phyloP scores from a whole-genome alignment of 2,888 invertebrate species.

The Lasioglossum zephyrum region DNA sequence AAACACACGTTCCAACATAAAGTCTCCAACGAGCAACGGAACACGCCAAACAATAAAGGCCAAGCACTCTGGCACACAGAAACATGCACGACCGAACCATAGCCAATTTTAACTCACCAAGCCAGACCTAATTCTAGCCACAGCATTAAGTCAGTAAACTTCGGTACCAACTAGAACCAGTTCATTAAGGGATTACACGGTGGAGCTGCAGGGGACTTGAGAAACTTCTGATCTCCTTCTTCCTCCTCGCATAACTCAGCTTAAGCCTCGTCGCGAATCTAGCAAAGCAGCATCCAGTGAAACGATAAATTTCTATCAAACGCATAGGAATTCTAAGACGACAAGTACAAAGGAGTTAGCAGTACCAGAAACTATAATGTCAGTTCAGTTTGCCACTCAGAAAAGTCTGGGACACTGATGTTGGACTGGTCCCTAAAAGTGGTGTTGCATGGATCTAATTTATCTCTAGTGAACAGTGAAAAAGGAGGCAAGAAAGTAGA shows the following conservation, averaged over 20 bases:
- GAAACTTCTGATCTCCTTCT: background rate
- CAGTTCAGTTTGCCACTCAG: too few species aligned
- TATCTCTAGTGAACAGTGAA: too few species aligned
- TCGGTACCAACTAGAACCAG: background rate
- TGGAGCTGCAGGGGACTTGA: background rate
- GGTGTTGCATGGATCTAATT: too few species aligned
- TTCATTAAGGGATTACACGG: background rate
- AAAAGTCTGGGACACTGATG: too few species aligned
- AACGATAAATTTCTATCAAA: conserved; percentile 4
- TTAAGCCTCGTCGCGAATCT: background rate
- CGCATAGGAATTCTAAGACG: background rate
- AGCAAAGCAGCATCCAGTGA: background rate
- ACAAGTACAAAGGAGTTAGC: background rate
- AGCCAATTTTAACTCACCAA: background rate
- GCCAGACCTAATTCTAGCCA: background rate
- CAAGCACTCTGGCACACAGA: background rate
- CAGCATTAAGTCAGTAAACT: background rate
- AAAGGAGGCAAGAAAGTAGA: too few species aligned
- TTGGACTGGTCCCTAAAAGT: too few species aligned
- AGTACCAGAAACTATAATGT: too few species aligned
- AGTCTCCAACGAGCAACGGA: background rate
- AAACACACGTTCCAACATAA: background rate
- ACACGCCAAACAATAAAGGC: background rate
- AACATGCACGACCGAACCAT: background rate
- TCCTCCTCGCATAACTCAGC: background rate